Conservation (phyloP, 2,888 invertebrate genomes). For the Sacculina carcini region DNA sequence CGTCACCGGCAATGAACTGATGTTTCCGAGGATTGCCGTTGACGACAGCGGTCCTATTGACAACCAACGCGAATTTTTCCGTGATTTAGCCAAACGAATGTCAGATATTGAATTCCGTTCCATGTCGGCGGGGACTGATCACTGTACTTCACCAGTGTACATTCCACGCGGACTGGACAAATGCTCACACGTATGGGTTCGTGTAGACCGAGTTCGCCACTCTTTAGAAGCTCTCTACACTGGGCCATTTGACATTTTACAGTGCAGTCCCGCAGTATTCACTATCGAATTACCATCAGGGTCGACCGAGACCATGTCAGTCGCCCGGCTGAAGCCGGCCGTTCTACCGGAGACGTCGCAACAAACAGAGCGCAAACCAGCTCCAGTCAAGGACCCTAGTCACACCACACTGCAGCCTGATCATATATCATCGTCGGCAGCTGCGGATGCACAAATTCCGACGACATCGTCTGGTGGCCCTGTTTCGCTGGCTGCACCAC, state of each 20-base stretch:
- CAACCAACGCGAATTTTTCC: not conserved
- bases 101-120: not conserved
- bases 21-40: not conserved
- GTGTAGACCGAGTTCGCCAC: not conserved
- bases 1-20: not conserved
- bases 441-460: too few species aligned
- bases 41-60: not conserved
- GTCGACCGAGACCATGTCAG: too few species aligned
- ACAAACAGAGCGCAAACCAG: too few species aligned
- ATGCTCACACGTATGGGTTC: conserved; percentile 1
- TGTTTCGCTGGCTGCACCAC: too few species aligned
- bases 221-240: conserved; percentile 3
- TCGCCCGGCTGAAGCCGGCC: too few species aligned
- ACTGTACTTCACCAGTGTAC: not conserved
- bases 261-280: not conserved
- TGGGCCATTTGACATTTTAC: not conserved
- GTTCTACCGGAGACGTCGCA: too few species aligned
- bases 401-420: too few species aligned
- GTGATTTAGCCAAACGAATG: not conserved
- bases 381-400: too few species aligned
- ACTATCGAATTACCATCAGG: too few species aligned
- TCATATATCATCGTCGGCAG: too few species aligned
- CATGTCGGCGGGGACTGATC: not conserved
- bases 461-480: too few species aligned
- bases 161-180: not conserved